Evolutionary conservation across 2,797 vertebrate genomes (phyloP).

Genomic region (Helostoma temminkii): DNA sequence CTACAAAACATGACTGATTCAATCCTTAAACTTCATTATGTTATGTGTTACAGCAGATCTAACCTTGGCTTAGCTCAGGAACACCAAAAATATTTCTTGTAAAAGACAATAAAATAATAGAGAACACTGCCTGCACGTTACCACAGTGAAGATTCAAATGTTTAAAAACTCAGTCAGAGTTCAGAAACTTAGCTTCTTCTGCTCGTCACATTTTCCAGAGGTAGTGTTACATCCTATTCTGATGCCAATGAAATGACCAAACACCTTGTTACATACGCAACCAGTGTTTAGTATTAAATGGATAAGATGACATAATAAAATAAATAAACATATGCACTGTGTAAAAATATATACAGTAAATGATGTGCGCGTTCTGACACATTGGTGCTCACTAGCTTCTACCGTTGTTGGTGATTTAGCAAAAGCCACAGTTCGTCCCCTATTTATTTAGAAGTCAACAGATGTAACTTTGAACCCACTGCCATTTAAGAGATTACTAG

Average conservation of each 20-base stretch:
- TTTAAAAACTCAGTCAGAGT: constrained; percentile 20
- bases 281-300: neutral
- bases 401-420: too few species aligned
- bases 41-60: constrained; percentile 35
- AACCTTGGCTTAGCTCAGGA: constrained; percentile 8
- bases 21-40: constrained; percentile 18
- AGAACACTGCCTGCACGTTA: neutral
- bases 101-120: constrained; percentile 15
- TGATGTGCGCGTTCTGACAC: too few species aligned
- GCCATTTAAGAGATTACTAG: too few species aligned
- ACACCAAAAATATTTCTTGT: constrained; percentile 16
- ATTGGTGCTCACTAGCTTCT: too few species aligned
- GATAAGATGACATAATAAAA: neutral
- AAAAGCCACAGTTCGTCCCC: too few species aligned
- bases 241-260: neutral
- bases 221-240: constrained; percentile 34
- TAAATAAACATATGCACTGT: neutral
- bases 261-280: constrained; percentile 3
- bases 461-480: too few species aligned
- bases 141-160: constrained; percentile 27
- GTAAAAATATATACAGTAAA: neutral
- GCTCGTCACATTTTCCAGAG: constrained; percentile 37
- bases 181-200: constrained; percentile 18
- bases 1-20: constrained; percentile 1
- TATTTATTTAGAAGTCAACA: too few species aligned